Conservation (phyloP, 2,797 vertebrate species). For the Syngnathus rostellatus region DNA sequence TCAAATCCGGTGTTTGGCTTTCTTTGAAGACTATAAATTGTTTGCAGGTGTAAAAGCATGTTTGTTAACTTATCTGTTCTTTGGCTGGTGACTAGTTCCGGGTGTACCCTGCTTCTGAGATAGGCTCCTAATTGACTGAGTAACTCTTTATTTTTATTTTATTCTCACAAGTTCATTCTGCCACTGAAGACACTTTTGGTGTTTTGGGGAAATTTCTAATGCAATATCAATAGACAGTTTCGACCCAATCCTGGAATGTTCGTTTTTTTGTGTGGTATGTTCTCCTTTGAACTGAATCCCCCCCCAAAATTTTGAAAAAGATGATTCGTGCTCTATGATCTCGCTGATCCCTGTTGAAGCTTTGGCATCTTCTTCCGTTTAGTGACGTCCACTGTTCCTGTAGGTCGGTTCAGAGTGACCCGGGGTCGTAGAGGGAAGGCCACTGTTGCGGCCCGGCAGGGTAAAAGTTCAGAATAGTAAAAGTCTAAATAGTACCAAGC, state of each 20-base stretch:
- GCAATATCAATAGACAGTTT: background rate
- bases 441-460: background rate
- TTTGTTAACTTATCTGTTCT: too few species aligned
- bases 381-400: background rate
- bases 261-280: background rate
- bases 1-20: too few species aligned
- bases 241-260: background rate
- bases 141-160: too few species aligned
- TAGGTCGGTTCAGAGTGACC: background rate
- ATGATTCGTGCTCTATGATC: background rate
- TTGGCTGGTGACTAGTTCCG: too few species aligned
- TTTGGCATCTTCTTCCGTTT: background rate
- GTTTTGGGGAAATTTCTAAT: background rate
- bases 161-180: too few species aligned
- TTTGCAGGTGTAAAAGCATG: too few species aligned
- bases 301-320: too few species aligned
- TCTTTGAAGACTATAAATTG: too few species aligned
- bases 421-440: background rate
- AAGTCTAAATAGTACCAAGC: background rate
- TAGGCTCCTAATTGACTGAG: too few species aligned
- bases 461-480: background rate
- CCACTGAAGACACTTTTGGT: too few species aligned
- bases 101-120: too few species aligned
- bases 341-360: background rate
- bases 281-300: background rate